A percentile compares a stretch with the other conserved stretches of the same genome.
Evolutionary conservation across 2,888 invertebrate genomes (phyloP).

Genomic region (Hedya salicella): DNA sequence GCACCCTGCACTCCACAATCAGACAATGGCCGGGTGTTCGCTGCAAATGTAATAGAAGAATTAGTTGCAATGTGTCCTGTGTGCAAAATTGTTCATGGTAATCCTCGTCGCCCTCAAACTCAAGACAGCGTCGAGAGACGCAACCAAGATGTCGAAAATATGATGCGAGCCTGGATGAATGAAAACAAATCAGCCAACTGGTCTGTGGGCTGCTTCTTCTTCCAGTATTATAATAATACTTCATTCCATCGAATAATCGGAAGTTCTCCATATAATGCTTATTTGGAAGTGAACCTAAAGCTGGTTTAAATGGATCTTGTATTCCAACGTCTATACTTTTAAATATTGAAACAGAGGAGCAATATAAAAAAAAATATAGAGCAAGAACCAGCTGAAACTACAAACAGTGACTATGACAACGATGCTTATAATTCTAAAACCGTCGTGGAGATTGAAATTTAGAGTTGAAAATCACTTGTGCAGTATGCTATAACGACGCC

Average conservation of each 20-base stretch:
- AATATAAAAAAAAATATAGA: background rate
- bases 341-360: background rate
- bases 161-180: background rate
- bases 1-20: background rate
- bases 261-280: conserved; percentile 1
- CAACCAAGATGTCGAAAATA: conserved; percentile 17
- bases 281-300: background rate
- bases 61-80: conserved; percentile 26
- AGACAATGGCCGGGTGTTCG: background rate
- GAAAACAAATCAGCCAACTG: background rate
- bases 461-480: background rate
- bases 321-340: background rate
- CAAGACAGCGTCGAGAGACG: conserved; percentile 2
- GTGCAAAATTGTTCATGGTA: conserved; percentile 35
- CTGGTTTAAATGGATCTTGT: background rate
- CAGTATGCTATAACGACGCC: background rate
- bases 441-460: background rate
- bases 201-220: background rate
- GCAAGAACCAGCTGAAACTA: too few relatives aligned
- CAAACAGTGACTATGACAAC: background rate
- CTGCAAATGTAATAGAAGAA: background rate
- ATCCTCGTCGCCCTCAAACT: conserved; percentile 4
- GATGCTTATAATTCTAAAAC: background rate
- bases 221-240: background rate
- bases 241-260: conserved; percentile 4